Evolutionary conservation across 35 echinoderm and acorn worm species (phyloP), one percentile per base, ranked within the genome.

Genomic region (Apostichopus parvimensis): DNA sequence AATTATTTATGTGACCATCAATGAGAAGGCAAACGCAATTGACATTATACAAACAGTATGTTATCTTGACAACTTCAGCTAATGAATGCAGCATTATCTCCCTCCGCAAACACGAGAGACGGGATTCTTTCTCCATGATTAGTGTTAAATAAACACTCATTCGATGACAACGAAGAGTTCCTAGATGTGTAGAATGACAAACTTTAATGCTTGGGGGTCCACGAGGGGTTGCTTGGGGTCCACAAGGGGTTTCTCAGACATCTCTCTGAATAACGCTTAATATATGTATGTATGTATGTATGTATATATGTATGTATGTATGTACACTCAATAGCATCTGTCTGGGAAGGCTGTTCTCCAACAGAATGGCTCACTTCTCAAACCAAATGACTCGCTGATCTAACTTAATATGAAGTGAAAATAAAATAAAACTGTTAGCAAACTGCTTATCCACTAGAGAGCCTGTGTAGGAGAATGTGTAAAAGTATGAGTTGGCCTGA

Each of bases 11-110:
- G 17, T 75, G 71, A 75, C 71, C 71, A 6, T 20, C 15, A 6
- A 75, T n/a, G n/a, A 75, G 71, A 75, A 75, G 71, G n/a, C 71
- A 75, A 75, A 75, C n/a, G 71, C 71, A 75, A 45, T 75, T 75
- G 7, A 75, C 71, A 75, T 75, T 75, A 75, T 75, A 75, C 71
- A 75, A 75, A 75, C 17, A 75, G 20, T 75, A 75, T 75, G 71
- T 75, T 75, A 75, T 75, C 71, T 75, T 22, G 20, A 75, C 71
- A 75, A 75, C 71, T 75, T 75, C 71, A 75, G 71, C 71, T 20
- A 75, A 75, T 75, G 20, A 7, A 75, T 75, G 71, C 71, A 75
- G 20, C 71, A 20, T 75, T 75, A 18, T 20, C 71, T 75, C 4
- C 71, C 71, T 75, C 71, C n/a, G 17, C 21, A 75, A 75, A 75